These are phyloP conservation scores for Pemphigus obesinymphae DNA, from an alignment of 1,140 invertebrate species.

Conservation along the genomic window DNA sequence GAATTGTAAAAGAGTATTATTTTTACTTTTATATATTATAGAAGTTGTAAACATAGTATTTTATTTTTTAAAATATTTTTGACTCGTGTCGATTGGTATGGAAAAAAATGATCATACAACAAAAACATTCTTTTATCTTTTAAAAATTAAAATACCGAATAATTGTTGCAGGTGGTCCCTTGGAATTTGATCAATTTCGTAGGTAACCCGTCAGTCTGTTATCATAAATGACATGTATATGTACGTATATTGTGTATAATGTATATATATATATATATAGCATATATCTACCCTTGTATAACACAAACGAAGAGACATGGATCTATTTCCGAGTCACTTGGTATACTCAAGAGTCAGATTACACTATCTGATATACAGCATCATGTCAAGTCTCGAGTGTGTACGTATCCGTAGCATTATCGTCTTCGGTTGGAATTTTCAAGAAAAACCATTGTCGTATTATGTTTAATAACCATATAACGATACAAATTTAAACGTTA, in stretches of 20 bases:
- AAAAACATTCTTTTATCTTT: neutral
- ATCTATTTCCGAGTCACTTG: neutral
- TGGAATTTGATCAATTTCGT: neutral
- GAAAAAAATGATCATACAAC: neutral
- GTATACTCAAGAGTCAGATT: neutral
- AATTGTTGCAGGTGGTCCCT: neutral
- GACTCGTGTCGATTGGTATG: neutral
- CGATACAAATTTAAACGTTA: neutral
- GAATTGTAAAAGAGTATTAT: too few relatives aligned
- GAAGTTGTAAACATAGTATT: too few relatives aligned
- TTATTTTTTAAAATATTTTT: too few relatives aligned
- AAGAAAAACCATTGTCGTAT: neutral
- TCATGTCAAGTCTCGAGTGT: neutral
- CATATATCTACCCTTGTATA: neutral
- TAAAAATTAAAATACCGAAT: neutral
- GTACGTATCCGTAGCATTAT: neutral
- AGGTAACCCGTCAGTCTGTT: neutral
- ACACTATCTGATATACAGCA: neutral
- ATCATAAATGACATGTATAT: neutral
- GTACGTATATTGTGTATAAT: too few relatives aligned
- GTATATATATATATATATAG: too few relatives aligned
- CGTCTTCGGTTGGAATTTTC: neutral
- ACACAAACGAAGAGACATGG: neutral
- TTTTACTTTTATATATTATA: too few relatives aligned
- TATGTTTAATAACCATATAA: neutral